These are phyloP conservation scores for Drosophila niveifrons DNA, from an alignment of 2,888 invertebrate genomes.

Conservation along the genomic window DNA sequence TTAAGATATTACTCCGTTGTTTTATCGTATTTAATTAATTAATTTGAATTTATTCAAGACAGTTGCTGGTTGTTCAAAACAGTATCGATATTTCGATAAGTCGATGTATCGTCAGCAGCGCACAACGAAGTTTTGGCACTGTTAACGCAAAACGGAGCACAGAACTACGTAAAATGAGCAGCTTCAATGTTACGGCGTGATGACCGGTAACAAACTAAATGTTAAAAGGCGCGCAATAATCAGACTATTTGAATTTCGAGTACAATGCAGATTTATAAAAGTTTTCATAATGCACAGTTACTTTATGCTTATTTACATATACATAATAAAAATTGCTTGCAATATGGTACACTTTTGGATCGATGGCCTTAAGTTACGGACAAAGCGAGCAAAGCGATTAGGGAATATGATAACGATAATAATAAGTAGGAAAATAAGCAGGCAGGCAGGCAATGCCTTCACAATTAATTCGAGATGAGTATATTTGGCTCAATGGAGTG, in stretches of 20 bases:
- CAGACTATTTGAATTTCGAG: conserved; percentile 2
- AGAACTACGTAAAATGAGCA: too few species aligned
- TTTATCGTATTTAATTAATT: too few species aligned
- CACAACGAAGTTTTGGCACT: conserved; percentile 18
- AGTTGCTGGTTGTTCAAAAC: too few species aligned
- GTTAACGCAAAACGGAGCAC: conserved; percentile 6
- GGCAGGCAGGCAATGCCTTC: too few species aligned
- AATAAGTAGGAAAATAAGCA: background rate
- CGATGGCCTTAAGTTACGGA: conserved; percentile 19
- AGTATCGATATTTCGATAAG: too few species aligned
- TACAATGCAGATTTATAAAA: conserved; percentile 52
- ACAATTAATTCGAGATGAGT: conserved; percentile 83
- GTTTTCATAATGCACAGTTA: conserved; percentile 29
- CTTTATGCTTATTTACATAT: conserved; percentile 36
- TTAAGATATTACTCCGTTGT: too few species aligned
- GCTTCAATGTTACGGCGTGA: background rate
- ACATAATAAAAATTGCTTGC: conserved; percentile 37
- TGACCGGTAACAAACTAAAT: conserved; percentile 4
- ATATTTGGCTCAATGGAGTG: conserved; percentile 88
- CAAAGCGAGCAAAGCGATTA: conserved; percentile 17
- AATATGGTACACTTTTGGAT: conserved; percentile 9
- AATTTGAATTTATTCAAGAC: too few species aligned
- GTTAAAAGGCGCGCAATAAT: background rate
- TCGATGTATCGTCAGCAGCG: background rate
- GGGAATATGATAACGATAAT: background rate